Conservation (phyloP, 2,888 invertebrate species). For the Drosophila pseudotakahashii region DNA sequence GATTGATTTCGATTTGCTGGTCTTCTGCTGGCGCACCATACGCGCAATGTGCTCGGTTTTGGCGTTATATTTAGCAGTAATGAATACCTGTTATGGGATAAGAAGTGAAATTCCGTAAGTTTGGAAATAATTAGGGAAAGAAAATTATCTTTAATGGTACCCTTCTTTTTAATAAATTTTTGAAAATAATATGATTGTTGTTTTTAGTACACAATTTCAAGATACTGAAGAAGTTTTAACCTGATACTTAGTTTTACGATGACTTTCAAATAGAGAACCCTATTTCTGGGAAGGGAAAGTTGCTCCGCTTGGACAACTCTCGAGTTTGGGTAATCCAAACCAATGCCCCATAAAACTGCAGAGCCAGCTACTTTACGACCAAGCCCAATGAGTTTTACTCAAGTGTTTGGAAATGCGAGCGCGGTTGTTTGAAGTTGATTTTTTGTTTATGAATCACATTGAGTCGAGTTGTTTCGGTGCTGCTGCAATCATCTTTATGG, state of each 20-base stretch:
- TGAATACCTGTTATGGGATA: conserved; percentile 62
- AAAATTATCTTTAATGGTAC: no score
- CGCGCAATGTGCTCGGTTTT: conserved; percentile 81
- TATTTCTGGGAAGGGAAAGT: conserved; percentile 25
- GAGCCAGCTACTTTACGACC: conserved; percentile 15
- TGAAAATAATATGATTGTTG: neutral
- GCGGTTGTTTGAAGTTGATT: neutral
- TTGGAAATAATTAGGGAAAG: neutral
- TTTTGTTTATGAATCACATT: conserved; percentile 23
- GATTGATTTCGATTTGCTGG: conserved; percentile 47
- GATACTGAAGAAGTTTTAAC: neutral
- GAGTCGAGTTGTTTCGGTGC: conserved; percentile 7
- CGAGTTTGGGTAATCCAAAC: conserved; percentile 17
- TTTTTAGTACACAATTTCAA: neutral
- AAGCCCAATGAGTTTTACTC: conserved; percentile 11
- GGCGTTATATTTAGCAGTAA: conserved; percentile 72
- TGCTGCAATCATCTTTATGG: conserved; percentile 22
- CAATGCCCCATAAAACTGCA: conserved; percentile 17
- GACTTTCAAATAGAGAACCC: neutral
- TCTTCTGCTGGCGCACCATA: conserved; percentile 79
- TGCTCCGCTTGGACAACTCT: conserved; percentile 24
- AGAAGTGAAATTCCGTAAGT: neutral
- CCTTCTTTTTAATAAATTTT: no score
- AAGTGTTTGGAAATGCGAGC: conserved; percentile 33
- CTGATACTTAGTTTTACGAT: no score